A percentile compares a stretch with the other conserved stretches of the same genome.
These are phyloP conservation scores for Oncorhynchus kisutch DNA, from an alignment of 2,113 vertebrate species.

Conservation along the genomic window DNA sequence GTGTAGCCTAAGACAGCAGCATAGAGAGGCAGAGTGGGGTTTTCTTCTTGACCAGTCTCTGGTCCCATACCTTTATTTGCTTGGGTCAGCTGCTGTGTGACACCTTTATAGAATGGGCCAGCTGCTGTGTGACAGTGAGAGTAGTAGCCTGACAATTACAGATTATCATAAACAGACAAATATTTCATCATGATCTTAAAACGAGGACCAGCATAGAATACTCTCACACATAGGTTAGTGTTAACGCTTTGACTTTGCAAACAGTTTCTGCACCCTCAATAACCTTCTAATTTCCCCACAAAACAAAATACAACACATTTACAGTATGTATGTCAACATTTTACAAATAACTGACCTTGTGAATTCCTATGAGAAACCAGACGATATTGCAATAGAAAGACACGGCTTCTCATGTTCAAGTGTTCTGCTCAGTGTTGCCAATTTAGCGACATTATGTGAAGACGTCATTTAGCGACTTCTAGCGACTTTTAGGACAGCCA, in stretches of 20 bases:
- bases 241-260: neutral
- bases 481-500: too few relatives aligned
- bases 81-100: neutral
- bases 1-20: too few relatives aligned
- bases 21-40: too few relatives aligned
- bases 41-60: too few relatives aligned
- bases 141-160: neutral
- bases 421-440: too few relatives aligned
- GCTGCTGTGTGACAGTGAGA: neutral
- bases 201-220: neutral
- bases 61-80: too few relatives aligned
- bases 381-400: slow-evolving; percentile 69
- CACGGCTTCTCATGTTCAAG: slow-evolving; percentile 48
- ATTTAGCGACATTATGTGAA: too few relatives aligned
- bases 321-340: neutral
- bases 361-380: slow-evolving; percentile 74
- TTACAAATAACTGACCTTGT: slow-evolving; percentile 64
- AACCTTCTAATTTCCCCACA: neutral
- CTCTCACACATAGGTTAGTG: neutral
- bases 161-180: neutral
- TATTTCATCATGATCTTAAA: neutral
- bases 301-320: neutral
- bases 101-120: too few relatives aligned
- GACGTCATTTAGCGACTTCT: too few relatives aligned
- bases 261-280: neutral